Conservation (phyloP, 1,140 invertebrate genomes). For the Drosophila oshimai region DNA sequence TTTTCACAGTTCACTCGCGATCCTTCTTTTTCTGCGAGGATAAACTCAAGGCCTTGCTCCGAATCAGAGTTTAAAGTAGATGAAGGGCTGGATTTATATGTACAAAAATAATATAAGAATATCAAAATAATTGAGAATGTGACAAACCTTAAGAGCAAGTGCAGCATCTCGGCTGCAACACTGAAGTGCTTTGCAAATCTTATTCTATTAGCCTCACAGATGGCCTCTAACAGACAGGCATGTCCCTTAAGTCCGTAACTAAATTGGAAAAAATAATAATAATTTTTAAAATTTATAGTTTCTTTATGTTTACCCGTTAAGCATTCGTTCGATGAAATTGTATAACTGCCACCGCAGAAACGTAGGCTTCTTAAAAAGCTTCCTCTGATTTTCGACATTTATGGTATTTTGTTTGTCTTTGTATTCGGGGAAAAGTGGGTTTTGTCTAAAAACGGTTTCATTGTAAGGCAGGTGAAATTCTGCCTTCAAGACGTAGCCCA, state of each 20-base stretch:
- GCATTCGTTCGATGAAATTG: not conserved
- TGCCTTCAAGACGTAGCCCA: conserved; percentile 8
- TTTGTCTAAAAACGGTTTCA: conserved; percentile 2
- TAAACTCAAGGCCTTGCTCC: not conserved
- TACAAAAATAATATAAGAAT: not conserved
- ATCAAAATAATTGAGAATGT: not conserved
- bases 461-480: conserved; percentile 7
- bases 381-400: not conserved
- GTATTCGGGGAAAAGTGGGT: conserved; percentile 7
- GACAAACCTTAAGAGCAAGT: conserved; percentile 1
- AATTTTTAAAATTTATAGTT: too few species aligned
- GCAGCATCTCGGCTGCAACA: not conserved
- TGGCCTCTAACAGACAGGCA: conserved; percentile 2
- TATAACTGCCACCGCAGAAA: conserved; percentile 3
- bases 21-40: not conserved
- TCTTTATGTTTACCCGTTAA: not conserved
- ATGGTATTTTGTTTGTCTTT: not conserved
- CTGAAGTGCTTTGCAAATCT: not conserved
- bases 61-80: conserved; percentile 5
- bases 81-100: too few species aligned
- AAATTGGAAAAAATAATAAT: not conserved
- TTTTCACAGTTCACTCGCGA: not conserved
- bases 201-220: conserved; percentile 1
- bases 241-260: conserved; percentile 5
- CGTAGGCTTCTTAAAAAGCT: not conserved